Conservation (phyloP, 2,888 invertebrate species). For the Tridacna crocea region DNA sequence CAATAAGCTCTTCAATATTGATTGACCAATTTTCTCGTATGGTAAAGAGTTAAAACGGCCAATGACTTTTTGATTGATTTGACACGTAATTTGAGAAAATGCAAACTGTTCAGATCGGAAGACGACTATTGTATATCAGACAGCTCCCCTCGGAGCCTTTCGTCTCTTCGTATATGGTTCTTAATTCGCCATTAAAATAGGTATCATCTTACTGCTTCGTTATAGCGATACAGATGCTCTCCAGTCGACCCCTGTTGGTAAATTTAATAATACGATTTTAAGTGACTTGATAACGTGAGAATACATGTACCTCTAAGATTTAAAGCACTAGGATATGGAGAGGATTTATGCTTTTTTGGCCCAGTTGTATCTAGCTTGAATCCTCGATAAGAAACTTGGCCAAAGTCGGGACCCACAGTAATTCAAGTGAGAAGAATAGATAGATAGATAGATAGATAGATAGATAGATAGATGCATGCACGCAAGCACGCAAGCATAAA, state of each 20-base stretch:
- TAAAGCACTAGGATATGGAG: background rate
- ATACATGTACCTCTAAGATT: slow-evolving; percentile 20
- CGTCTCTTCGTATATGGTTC: slow-evolving; percentile 18
- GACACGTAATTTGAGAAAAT: slow-evolving; percentile 30
- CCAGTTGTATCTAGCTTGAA: too few species aligned
- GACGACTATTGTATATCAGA: slow-evolving; percentile 12
- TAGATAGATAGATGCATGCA: too few species aligned
- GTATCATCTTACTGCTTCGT: slow-evolving; percentile 6
- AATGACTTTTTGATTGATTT: slow-evolving; percentile 20
- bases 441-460: too few species aligned
- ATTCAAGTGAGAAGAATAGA: too few species aligned
- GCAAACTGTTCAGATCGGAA: slow-evolving; percentile 17
- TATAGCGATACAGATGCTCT: background rate
- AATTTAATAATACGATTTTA: slow-evolving; percentile 21
- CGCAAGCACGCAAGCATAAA: too few species aligned
- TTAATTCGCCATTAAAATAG: slow-evolving; percentile 1
- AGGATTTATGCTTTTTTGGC: too few species aligned
- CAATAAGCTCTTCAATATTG: too few species aligned
- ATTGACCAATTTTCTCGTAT: too few species aligned
- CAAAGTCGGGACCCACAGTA: too few species aligned
- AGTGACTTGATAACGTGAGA: slow-evolving; percentile 12
- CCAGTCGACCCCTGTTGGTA: slow-evolving; percentile 10
- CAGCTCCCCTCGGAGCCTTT: slow-evolving; percentile 11
- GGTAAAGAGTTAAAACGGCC: too few species aligned
- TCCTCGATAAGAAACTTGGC: too few species aligned